Evolutionary conservation across 2,888 invertebrate species (phyloP), one percentile per base, ranked within the genome.

Genomic region (Oscheius sp.): DNA sequence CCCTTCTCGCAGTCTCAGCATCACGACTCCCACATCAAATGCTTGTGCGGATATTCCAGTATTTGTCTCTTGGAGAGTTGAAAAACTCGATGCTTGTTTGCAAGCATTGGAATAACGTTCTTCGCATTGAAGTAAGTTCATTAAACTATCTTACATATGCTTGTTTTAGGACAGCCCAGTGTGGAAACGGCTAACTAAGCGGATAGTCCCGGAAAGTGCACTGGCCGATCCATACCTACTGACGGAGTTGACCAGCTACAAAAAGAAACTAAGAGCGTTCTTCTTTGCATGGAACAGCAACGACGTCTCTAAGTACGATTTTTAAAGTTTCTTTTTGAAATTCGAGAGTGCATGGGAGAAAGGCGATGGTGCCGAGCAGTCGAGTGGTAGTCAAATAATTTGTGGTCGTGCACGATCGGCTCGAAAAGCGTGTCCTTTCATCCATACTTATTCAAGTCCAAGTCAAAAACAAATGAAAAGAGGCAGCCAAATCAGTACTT

Each of bases 281-380:
- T 94, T 93, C 89, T 95, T 96, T 91, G 94, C 97, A 0, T 99
- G 98, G 98, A 98, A 96, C 90, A 95, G 96, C 10, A 93, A 94
- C 90, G 98, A 99, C 90, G 96, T 96, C 90, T 98, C 97, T 66
- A 93, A 85, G 83, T 86, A 65, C n/a, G 48, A 13, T 4, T 60
- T 60, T 60, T 42, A 9, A 5, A 35, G 11, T 63, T n/a, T 37
- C n/a, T 32, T 47, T 48, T 9, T 71, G 65, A 32, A 37, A 7
- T 42, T 42, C 7, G 42, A 3, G 42, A 42, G 3, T 55, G 3
- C 10, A 1, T 55, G 55, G 5, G 29, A 55, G 55, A 7, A 10
- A 29, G 13, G 2, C 21, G 21, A 21, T 21, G 21, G 21, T 21
- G 21, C 21, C 21, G 21, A 21, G 21, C 21, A 21, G 21, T 21